phyloP scores from a whole-genome alignment of 2,797 vertebrate genomes.

The Neomorphus geoffroyi region DNA sequence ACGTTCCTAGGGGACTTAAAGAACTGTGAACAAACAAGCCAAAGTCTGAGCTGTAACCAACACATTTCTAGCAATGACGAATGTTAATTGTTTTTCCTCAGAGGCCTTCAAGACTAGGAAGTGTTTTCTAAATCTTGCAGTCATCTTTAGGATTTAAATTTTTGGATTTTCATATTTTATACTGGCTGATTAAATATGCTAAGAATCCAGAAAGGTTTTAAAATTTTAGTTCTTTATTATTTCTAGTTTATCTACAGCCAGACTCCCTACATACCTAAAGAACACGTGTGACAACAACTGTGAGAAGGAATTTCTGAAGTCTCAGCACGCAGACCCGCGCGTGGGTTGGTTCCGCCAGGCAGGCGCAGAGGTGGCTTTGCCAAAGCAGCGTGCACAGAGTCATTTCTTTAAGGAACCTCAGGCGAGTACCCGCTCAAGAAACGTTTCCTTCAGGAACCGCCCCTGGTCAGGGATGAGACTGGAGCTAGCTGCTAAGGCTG shows the following conservation, averaged over 20 bases:
- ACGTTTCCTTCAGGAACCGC: not conserved
- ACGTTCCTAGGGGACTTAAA: not conserved
- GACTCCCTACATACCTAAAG: not conserved
- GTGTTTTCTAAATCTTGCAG: not conserved
- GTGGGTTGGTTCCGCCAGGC: not conserved
- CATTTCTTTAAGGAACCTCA: not conserved
- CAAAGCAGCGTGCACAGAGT: accelerated
- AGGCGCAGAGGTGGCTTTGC: accelerated
- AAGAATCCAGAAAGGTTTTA: not conserved
- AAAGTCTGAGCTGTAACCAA: conserved; percentile 17
- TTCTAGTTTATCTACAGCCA: not conserved
- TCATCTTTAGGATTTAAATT: not conserved
- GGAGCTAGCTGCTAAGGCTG: accelerated
- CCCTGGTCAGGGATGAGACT: not conserved
- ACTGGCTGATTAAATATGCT: not conserved
- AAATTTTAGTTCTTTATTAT: not conserved
- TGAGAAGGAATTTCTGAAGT: not conserved
- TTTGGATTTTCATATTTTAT: not conserved
- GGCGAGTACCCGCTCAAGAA: not conserved
- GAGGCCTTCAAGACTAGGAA: not conserved
- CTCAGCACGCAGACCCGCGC: accelerated
- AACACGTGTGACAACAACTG: not conserved
- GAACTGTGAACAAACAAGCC: not conserved
- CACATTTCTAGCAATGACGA: not conserved
- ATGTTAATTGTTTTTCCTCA: conserved; percentile 2